These are phyloP conservation scores for Hycleus phaleratus DNA, from an alignment of 1,140 invertebrate species.

Conservation along the genomic window DNA sequence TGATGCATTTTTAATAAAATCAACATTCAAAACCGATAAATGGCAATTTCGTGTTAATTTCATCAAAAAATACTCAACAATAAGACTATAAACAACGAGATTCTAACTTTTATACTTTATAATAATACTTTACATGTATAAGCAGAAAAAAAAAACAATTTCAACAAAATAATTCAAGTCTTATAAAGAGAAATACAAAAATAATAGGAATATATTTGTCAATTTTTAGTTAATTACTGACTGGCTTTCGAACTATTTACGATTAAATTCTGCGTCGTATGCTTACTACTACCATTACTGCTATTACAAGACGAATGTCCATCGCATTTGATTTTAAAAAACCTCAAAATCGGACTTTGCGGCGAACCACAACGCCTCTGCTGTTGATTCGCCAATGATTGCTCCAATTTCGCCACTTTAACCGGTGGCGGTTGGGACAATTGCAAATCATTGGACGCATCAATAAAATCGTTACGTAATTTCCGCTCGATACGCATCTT, in stretches of 20 bases:
- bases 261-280: neutral
- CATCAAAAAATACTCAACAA: too few species aligned
- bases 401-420: constrained; percentile 22
- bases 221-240: neutral
- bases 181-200: too few species aligned
- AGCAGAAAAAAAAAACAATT: too few species aligned
- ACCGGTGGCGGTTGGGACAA: constrained; percentile 13
- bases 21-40: too few species aligned
- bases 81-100: too few species aligned
- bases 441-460: neutral
- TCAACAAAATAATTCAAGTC: too few species aligned
- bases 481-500: constrained; percentile 54
- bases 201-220: too few species aligned
- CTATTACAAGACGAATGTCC: neutral
- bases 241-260: neutral
- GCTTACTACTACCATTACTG: neutral
- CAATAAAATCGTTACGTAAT: constrained; percentile 25
- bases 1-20: too few species aligned
- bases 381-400: constrained; percentile 8
- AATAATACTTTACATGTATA: too few species aligned
- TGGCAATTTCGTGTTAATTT: too few species aligned
- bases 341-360: constrained; percentile 30
- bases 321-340: constrained; percentile 28
- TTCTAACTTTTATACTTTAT: too few species aligned
- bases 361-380: neutral